These are phyloP conservation scores for Pithys albifrons DNA, from an alignment of 2,113 vertebrate genomes.

Conservation along the genomic window DNA sequence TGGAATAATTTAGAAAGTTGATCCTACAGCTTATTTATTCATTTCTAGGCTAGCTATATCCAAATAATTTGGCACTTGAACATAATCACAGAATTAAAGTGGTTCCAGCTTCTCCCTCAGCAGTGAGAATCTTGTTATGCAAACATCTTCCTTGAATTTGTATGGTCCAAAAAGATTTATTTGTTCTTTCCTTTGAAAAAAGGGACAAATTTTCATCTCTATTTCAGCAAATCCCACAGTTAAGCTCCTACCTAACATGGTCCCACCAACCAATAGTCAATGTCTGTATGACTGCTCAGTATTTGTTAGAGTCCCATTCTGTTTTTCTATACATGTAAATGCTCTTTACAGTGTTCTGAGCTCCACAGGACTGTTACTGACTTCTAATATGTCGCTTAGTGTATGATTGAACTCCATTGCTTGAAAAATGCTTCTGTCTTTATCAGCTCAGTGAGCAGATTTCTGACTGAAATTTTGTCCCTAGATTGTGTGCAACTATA, in stretches of 20 bases:
- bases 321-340: background rate
- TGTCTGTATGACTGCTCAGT: background rate
- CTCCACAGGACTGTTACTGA: background rate
- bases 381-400: background rate
- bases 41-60: background rate
- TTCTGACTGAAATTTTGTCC: background rate
- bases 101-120: background rate
- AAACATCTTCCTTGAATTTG: background rate
- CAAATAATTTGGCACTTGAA: background rate
- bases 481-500: background rate
- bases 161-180: background rate
- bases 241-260: background rate
- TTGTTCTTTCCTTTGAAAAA: background rate
- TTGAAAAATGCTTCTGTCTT: background rate
- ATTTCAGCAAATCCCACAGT: background rate
- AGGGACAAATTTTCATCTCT: background rate
- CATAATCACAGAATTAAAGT: background rate
- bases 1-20: background rate
- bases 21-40: constrained; percentile 3
- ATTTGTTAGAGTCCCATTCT: background rate
- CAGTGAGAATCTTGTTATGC: background rate
- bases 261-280: background rate
- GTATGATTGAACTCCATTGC: background rate
- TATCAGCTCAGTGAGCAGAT: background rate
- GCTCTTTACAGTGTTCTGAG: background rate